Conservation (phyloP, 2,888 invertebrate genomes). For the Acleris sparsana region DNA sequence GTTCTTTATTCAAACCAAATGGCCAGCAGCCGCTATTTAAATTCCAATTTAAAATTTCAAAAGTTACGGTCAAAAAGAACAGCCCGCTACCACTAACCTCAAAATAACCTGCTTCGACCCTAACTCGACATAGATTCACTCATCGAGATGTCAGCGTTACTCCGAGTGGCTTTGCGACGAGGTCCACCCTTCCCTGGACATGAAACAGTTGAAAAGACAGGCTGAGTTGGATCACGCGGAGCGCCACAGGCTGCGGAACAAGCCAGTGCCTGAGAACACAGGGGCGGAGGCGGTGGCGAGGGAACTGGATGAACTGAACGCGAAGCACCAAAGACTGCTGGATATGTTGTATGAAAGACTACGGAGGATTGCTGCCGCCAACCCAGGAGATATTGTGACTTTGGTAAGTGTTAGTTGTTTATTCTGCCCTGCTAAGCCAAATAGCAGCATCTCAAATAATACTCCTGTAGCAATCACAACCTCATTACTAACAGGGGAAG, state of each 20-base stretch:
- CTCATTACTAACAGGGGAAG: too few species aligned
- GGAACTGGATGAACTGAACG: constrained; percentile 92
- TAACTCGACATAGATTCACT: constrained; percentile 89
- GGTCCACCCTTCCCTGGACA: constrained; percentile 91
- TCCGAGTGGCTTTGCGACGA: constrained; percentile 92
- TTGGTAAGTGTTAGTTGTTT: constrained; percentile 84
- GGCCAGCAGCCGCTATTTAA: neutral
- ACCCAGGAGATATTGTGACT: constrained; percentile 89
- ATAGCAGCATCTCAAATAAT: too few species aligned
- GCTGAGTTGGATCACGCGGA: constrained; percentile 71
- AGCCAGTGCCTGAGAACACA: constrained; percentile 56
- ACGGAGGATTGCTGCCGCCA: constrained; percentile 86
- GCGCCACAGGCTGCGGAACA: constrained; percentile 61
- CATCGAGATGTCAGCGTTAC: constrained; percentile 92
- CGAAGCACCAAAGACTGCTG: constrained; percentile 88
- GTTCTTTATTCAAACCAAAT: constrained; percentile 20
- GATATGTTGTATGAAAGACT: constrained; percentile 88
- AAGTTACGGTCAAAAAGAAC: constrained; percentile 17
- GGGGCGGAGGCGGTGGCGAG: constrained; percentile 90
- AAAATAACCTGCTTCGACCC: constrained; percentile 79
- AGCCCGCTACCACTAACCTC: constrained; percentile 64
- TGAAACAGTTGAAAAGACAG: constrained; percentile 69
- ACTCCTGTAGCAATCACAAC: too few species aligned
- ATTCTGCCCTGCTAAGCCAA: too few species aligned
- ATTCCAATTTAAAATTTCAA: constrained; percentile 4